Conservation (phyloP, 2,888 invertebrate genomes). For the Dioctria rufipes region DNA sequence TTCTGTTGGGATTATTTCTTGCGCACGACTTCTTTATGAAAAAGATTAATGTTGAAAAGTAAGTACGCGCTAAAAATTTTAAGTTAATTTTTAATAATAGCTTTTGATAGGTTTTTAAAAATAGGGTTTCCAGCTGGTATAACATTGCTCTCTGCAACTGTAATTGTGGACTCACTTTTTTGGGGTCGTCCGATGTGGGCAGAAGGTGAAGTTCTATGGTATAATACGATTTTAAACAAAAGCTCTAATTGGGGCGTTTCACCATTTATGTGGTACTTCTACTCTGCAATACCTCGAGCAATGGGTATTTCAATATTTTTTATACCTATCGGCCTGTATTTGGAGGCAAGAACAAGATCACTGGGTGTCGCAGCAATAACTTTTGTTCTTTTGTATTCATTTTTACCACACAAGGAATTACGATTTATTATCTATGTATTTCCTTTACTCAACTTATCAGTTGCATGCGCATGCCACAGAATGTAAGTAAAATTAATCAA, state of each 20-base stretch:
- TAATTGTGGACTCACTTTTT: slow-evolving; percentile 91
- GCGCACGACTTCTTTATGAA: slow-evolving; percentile 83
- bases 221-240: slow-evolving; percentile 93
- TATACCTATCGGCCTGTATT: slow-evolving; percentile 82
- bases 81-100: neutral
- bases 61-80: slow-evolving; percentile 64
- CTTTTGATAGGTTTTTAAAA: slow-evolving; percentile 77
- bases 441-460: slow-evolving; percentile 91
- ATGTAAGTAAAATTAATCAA: slow-evolving; percentile 80
- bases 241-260: slow-evolving; percentile 97
- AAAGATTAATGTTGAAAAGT: slow-evolving; percentile 80
- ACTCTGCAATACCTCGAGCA: slow-evolving; percentile 95
- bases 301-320: slow-evolving; percentile 86
- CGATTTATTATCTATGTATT: slow-evolving; percentile 98
- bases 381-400: slow-evolving; percentile 92
- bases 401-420: slow-evolving; percentile 97
- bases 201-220: slow-evolving; percentile 97
- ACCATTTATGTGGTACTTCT: slow-evolving; percentile 98
- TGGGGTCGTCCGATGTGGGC: slow-evolving; percentile 96
- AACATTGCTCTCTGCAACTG: slow-evolving; percentile 79
- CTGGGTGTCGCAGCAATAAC: slow-evolving; percentile 80
- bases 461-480: slow-evolving; percentile 89
- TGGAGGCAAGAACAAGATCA: slow-evolving; percentile 81
- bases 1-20: slow-evolving; percentile 89
- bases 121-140: slow-evolving; percentile 82